Evolutionary conservation across 1,140 invertebrate genomes (phyloP).

Genomic region (Drosophila insularis): DNA sequence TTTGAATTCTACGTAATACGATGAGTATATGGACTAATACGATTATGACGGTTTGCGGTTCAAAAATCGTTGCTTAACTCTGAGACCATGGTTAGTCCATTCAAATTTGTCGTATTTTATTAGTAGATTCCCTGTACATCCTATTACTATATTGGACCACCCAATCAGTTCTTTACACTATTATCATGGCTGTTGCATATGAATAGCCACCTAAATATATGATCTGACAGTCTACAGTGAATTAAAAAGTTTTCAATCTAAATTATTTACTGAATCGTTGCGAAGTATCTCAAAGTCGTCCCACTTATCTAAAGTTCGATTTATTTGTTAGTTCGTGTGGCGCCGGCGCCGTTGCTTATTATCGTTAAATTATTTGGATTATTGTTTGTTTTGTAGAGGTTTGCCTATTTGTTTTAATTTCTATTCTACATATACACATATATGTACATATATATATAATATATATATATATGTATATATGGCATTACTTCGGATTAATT

Average conservation of each 20-base stretch:
- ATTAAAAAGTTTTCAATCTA: background rate
- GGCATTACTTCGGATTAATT: background rate
- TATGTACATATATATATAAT: no score
- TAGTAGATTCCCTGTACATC: no score
- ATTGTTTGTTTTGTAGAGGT: slow-evolving; percentile 32
- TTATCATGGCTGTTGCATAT: no score
- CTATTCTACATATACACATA: background rate
- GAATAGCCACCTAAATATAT: no score
- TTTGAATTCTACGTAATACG: background rate
- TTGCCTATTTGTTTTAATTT: background rate
- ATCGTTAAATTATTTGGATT: slow-evolving; percentile 35
- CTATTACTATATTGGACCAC: no score
- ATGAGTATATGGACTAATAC: slow-evolving; percentile 27
- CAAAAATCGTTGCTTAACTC: no score
- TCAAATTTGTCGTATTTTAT: no score
- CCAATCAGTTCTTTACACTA: no score
- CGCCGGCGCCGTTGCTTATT: slow-evolving; percentile 21
- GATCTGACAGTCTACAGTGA: no score
- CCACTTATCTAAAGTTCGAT: background rate
- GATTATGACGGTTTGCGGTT: slow-evolving; percentile 17
- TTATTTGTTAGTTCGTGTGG: background rate
- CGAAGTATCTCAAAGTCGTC: background rate
- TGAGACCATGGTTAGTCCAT: no score
- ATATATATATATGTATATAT: no score
- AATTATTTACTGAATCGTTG: slow-evolving; percentile 5